Conservation (phyloP, 2,888 invertebrate species). For the Tricholauxania praeusta region DNA sequence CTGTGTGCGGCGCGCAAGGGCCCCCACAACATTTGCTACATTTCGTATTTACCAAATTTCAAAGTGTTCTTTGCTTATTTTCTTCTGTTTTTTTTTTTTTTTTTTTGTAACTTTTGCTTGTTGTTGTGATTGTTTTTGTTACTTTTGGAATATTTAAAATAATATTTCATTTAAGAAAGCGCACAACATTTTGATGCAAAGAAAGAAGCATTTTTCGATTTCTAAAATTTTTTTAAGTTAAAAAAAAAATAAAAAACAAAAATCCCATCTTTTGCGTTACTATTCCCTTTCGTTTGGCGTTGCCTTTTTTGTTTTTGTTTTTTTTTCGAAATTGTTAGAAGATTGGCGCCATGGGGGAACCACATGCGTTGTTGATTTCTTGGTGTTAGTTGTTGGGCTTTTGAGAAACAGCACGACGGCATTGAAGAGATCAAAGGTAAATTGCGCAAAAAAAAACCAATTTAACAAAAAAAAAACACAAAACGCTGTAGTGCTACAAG, state of each 20-base stretch:
- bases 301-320: background rate
- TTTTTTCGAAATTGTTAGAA: background rate
- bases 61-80: constrained; percentile 11
- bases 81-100: background rate
- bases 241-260: too few relatives aligned
- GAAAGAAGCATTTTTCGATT: too few relatives aligned
- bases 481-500: background rate
- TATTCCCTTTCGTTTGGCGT: background rate
- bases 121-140: constrained; percentile 11
- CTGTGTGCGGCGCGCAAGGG: too few relatives aligned
- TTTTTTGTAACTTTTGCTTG: too few relatives aligned
- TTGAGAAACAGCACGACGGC: constrained; percentile 10
- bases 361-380: background rate
- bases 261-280: constrained; percentile 1
- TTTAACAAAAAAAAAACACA: too few relatives aligned
- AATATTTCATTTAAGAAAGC: background rate
- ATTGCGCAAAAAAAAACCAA: constrained; percentile 8
- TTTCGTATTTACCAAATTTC: background rate
- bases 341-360: constrained; percentile 13
- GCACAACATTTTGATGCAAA: too few relatives aligned
- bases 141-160: constrained; percentile 6
- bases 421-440: constrained; percentile 33
- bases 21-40: too few relatives aligned
- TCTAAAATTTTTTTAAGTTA: too few relatives aligned
- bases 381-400: background rate